A percentile compares a stretch with the other conserved stretches of the same genome.
Conservation (phyloP, 2,888 invertebrate species). For the Icerya purchasi region DNA sequence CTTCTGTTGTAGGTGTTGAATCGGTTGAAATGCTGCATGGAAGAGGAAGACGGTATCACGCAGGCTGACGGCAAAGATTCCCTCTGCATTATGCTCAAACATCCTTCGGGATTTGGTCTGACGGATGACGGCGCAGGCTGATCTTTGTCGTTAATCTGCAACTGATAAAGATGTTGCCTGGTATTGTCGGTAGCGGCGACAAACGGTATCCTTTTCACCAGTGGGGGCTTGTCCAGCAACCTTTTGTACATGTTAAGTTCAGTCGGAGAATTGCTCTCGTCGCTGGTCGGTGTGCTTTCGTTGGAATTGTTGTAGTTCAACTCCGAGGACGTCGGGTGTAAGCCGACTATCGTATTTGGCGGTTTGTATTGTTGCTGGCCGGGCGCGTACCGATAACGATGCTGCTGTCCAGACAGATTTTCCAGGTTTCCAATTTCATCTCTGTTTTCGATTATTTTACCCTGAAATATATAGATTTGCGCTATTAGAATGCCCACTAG, state of each 20-base stretch:
- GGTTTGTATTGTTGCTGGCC: constrained; percentile 20
- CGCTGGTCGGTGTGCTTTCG: constrained; percentile 32
- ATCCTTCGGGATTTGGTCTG: constrained; percentile 9
- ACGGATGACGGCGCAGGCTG: constrained; percentile 2
- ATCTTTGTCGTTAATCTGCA: constrained; percentile 3
- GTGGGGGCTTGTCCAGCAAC: constrained; percentile 57
- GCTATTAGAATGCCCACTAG: too few species aligned
- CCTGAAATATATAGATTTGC: too few species aligned
- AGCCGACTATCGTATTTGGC: constrained; percentile 44
- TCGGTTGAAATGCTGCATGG: too few species aligned
- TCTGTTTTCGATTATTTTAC: too few species aligned
- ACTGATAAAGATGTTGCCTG: background rate
- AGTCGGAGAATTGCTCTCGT: constrained; percentile 70
- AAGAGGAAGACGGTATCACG: too few species aligned
- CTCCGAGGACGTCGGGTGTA: constrained; percentile 22
- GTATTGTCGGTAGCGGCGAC: background rate
- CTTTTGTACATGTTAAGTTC: constrained; percentile 68
- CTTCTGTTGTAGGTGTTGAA: too few species aligned
- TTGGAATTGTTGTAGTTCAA: constrained; percentile 18
- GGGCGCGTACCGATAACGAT: background rate
- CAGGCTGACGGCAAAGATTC: too few species aligned
- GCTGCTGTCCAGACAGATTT: background rate
- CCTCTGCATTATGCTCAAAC: constrained; percentile 6
- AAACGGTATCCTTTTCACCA: constrained; percentile 40
- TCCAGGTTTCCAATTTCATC: too few species aligned